Conservation (phyloP, 2,888 invertebrate species). For the Diachrysia chrysitis region DNA sequence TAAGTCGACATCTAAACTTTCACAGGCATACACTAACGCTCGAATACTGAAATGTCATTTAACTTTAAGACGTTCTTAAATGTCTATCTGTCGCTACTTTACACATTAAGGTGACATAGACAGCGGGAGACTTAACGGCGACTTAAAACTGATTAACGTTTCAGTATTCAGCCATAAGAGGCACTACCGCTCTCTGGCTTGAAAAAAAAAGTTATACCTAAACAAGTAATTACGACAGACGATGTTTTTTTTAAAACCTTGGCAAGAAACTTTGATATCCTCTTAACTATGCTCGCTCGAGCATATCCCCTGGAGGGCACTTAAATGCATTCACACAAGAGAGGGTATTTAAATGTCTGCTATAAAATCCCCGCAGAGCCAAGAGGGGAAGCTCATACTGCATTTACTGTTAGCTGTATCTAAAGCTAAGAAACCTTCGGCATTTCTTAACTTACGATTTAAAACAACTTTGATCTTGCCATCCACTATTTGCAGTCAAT, state of each 20-base stretch:
- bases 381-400: conserved; percentile 25
- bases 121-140: too few species aligned
- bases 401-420: conserved; percentile 24
- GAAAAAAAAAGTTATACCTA: conserved; percentile 31
- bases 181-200: not conserved
- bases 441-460: too few species aligned
- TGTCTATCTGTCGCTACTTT: too few species aligned
- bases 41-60: too few species aligned
- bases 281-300: conserved; percentile 55
- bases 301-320: conserved; percentile 60
- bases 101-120: too few species aligned
- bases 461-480: too few species aligned
- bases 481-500: too few species aligned
- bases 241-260: conserved; percentile 57
- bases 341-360: conserved; percentile 66
- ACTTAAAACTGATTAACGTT: too few species aligned
- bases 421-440: conserved; percentile 5
- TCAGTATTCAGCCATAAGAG: too few species aligned
- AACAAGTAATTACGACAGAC: conserved; percentile 56
- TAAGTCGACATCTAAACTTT: too few species aligned
- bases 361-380: conserved; percentile 50
- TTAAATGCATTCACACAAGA: conserved; percentile 65
- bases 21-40: too few species aligned
- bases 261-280: conserved; percentile 54
- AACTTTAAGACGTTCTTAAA: too few species aligned